These are phyloP conservation scores for Microchrysa polita DNA, from an alignment of 2,888 invertebrate genomes.

Conservation along the genomic window DNA sequence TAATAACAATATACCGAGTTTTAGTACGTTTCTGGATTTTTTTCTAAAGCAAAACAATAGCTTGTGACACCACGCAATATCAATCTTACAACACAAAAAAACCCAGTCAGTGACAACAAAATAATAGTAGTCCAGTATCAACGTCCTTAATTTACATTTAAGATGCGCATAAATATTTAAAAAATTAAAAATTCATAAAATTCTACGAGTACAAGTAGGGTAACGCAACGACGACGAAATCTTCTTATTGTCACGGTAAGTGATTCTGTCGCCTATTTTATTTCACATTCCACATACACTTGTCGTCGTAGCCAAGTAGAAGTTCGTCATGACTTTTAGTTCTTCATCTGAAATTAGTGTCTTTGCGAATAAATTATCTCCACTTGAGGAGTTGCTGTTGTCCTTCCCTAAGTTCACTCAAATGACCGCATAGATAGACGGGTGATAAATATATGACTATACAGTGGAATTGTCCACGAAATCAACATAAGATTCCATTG, in stretches of 20 bases:
- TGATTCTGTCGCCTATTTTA: slow-evolving; percentile 35
- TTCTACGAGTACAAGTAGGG: neutral
- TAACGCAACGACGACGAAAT: neutral
- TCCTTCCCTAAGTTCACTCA: slow-evolving; percentile 44
- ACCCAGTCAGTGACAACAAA: too few species aligned
- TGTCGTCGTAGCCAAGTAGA: neutral
- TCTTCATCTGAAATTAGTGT: slow-evolving; percentile 36
- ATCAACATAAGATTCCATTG: slow-evolving; percentile 54
- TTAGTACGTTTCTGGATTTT: too few species aligned
- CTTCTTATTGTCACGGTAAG: slow-evolving; percentile 34
- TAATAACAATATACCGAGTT: too few species aligned
- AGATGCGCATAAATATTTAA: slow-evolving; percentile 8
- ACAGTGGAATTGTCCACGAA: slow-evolving; percentile 22
- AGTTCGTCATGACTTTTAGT: too few species aligned
- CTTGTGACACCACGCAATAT: too few species aligned
- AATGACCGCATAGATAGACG: neutral
- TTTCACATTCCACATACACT: neutral
- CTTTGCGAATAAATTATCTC: slow-evolving; percentile 48
- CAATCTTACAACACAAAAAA: too few species aligned
- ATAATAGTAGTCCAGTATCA: neutral
- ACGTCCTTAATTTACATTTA: slow-evolving; percentile 3
- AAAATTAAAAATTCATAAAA: slow-evolving; percentile 26
- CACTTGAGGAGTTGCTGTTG: slow-evolving; percentile 45
- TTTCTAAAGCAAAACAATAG: too few species aligned
- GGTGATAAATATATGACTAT: neutral